A percentile compares a stretch with the other conserved stretches of the same genome.
Evolutionary conservation across 2,113 vertebrate genomes (phyloP).

Genomic region (Aplodontia rufa): DNA sequence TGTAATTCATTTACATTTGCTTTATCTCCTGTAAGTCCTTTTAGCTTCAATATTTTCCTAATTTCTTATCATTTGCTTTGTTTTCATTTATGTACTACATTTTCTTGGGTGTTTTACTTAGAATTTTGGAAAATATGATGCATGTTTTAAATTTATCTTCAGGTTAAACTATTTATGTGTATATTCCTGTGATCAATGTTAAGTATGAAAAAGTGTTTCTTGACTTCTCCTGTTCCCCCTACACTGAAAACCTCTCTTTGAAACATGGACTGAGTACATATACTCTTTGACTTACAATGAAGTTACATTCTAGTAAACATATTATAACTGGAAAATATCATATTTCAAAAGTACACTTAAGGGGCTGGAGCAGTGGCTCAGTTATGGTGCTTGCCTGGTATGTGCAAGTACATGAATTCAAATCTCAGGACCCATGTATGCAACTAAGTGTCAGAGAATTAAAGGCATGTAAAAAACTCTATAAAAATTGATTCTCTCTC

Average conservation of each 20-base stretch:
- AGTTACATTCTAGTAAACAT: background rate
- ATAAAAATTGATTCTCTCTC: too few species aligned
- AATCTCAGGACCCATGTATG: too few species aligned
- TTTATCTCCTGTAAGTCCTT: background rate
- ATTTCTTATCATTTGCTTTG: background rate
- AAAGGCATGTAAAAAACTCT: too few species aligned
- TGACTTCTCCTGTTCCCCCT: background rate
- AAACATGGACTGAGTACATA: background rate
- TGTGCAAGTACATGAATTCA: too few species aligned
- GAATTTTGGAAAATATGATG: background rate
- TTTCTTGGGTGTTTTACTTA: background rate
- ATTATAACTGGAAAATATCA: background rate
- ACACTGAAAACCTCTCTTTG: background rate
- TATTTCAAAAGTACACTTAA: background rate
- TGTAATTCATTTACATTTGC: background rate
- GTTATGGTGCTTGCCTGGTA: too few species aligned
- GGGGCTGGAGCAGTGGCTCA: too few species aligned
- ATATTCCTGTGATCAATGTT: background rate
- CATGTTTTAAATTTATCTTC: conserved; percentile 15
- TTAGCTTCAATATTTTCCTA: conserved; percentile 20
- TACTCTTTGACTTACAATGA: background rate
- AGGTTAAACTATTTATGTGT: background rate
- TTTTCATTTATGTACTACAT: background rate
- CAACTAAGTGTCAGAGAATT: too few species aligned
- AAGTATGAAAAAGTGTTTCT: background rate